Evolutionary conservation across 2,797 vertebrate species (phyloP), one percentile per base, ranked within the genome.

Genomic region (Sciurus carolinensis): DNA sequence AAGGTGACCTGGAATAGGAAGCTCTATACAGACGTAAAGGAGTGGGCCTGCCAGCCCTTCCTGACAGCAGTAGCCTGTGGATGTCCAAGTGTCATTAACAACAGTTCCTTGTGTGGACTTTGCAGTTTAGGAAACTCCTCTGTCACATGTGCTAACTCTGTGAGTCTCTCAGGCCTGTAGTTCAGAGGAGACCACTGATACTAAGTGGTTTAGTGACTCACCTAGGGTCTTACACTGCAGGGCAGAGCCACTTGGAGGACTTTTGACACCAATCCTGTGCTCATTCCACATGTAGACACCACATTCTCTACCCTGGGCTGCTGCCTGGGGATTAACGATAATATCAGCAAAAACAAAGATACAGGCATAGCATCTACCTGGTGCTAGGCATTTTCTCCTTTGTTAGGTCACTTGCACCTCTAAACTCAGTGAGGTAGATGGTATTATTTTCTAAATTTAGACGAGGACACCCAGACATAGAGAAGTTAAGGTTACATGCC

Each of bases 341-440:
- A 8, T 17, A 75, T 30, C 69, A 28, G 69, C 26, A 47, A 85
- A 69, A 50, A 36, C 57, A 26, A 26, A 12, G 4, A 33, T 17
- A 64, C 18, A 50, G 50, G 22, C 13, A 1, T 5, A 36, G 15
- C 36, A 0, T 22, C 26, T 0, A 20, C 4, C 69, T 50, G 13
- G 12, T 3, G 26, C 33, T 1, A 42, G 72, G 8, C 30, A 59
- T 47, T 59, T 39, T 4, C 67, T 36, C 67, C 36, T 0, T n/a
- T 11, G 36, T 13, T 15, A 85, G 36, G 6, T 50, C 87, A 15
- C 0, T 5, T 14, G 18, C 0, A 15, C 82, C 57, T 64, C n/a
- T 42, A 36, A 52, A 1, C 26, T 30, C 30, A 72, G 18, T 17
- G 52, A 85, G 2, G 0, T 1, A 1, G 33, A 30, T 26, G 39